These are phyloP conservation scores for Tachina fera DNA, from an alignment of 2,888 invertebrate genomes.

Conservation along the genomic window DNA sequence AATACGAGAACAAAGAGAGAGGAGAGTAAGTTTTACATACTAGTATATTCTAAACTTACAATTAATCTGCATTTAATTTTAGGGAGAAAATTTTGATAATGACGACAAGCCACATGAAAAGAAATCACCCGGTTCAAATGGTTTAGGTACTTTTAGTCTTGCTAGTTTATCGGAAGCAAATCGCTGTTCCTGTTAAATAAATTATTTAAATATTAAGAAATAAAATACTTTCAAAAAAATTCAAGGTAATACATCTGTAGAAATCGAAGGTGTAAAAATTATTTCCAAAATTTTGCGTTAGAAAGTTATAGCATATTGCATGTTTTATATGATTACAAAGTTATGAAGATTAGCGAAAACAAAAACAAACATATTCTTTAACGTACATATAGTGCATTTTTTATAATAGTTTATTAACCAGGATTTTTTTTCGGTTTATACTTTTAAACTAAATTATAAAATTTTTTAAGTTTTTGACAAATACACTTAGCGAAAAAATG, in stretches of 20 bases:
- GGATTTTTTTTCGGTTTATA: neutral
- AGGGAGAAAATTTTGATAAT: slow-evolving; percentile 83
- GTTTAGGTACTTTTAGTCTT: slow-evolving; percentile 82
- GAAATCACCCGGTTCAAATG: slow-evolving; percentile 82
- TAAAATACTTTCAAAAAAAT: slow-evolving; percentile 19
- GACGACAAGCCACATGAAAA: slow-evolving; percentile 82
- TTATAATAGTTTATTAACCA: slow-evolving; percentile 10
- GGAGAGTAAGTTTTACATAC: slow-evolving; percentile 84
- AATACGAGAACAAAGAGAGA: slow-evolving; percentile 91
- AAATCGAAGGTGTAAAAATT: slow-evolving; percentile 30
- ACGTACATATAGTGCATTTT: slow-evolving; percentile 62
- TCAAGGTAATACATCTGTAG: slow-evolving; percentile 39
- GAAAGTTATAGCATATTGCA: slow-evolving; percentile 47
- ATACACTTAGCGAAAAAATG: slow-evolving; percentile 14
- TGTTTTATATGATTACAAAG: slow-evolving; percentile 36
- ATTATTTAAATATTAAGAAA: slow-evolving; percentile 26
- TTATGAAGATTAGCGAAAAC: slow-evolving; percentile 21
- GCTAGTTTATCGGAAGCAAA: slow-evolving; percentile 82
- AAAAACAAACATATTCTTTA: slow-evolving; percentile 28
- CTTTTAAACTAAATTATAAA: neutral
- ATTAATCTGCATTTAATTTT: slow-evolving; percentile 5
- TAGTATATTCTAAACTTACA: neutral
- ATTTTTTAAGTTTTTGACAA: neutral
- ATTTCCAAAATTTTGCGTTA: slow-evolving; percentile 54
- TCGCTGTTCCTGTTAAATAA: slow-evolving; percentile 82